Evolutionary conservation across 2,113 vertebrate genomes (phyloP), one percentile per base, ranked within the genome.

Genomic region (Deroptyus accipitrinus): DNA sequence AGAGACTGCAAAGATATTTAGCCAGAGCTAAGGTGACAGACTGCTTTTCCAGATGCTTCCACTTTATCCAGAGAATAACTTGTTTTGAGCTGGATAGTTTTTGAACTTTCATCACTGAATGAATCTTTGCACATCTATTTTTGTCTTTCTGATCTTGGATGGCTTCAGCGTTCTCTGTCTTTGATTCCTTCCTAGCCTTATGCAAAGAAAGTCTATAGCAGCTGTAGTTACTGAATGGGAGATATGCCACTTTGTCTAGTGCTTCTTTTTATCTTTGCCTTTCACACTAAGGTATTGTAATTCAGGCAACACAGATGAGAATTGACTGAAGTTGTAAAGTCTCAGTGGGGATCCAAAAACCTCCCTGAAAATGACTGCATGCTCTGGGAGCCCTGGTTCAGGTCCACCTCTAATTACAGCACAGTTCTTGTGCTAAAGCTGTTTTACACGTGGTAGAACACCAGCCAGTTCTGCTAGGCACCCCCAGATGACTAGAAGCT

Each of bases 51-150:
- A 86, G 44, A 88, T 63, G 42, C 7, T 57, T 90, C 15, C 18
- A 41, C 9, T 74, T 96, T 90, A 94, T 74, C 13, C 25, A 67
- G 42, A 72, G 12, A 69, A 72, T 27, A 81, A 46, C 30, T 87
- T 62, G 9, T 51, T 85, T 80, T 62, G 42, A 86, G 31, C 0
- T 0, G 0, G 24, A 20, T 57, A 39, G 8, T 25, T 84, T 67
- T 63, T 86, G 41, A 90, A 67, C 30, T 75, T 88, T 77, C 8
- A 17, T 92, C 42, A 13, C 13, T 48, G 46, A 48, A 49, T 24
- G 46, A 61, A 76, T 77, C 72, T 39, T 83, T 54, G 62, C 16
- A 28, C 15, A 68, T 61, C 16, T 86, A 20, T 41, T 74, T 94
- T 78, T 61, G 30, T 42, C 30, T 86, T 88, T 52, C 17, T 3